phyloP scores from a whole-genome alignment of 1,140 invertebrate genomes.

The Sarcophaga peregrina region DNA sequence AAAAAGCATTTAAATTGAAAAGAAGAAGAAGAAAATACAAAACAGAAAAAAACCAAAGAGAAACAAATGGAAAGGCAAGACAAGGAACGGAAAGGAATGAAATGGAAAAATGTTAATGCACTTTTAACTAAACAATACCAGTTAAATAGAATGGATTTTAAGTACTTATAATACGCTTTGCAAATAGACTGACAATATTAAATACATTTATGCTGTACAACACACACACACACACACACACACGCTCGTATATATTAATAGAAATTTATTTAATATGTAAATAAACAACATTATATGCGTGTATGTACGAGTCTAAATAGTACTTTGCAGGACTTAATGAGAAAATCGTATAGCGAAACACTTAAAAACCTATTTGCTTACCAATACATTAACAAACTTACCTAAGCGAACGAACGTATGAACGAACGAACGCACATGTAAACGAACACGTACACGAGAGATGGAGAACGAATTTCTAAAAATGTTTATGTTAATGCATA shows the following conservation, averaged over 20 bases:
- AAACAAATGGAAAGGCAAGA: neutral
- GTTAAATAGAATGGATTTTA: conserved; percentile 2
- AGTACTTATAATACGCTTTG: conserved; percentile 19
- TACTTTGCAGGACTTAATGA: neutral
- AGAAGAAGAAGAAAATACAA: neutral
- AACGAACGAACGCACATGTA: too few species aligned
- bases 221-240: neutral
- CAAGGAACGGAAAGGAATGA: neutral
- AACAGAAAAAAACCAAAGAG: neutral
- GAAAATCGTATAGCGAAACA: conserved; percentile 29
- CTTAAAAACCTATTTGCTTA: conserved; percentile 39
- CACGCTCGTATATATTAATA: neutral
- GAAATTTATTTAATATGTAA: neutral
- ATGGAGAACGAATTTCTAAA: neutral
- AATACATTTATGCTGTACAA: conserved; percentile 11
- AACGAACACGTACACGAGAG: neutral
- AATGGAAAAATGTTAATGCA: conserved; percentile 21
- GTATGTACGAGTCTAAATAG: neutral
- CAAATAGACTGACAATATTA: conserved; percentile 37
- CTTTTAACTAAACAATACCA: neutral
- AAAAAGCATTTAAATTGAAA: neutral
- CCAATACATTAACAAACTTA: neutral
- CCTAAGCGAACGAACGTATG: neutral
- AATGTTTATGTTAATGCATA: neutral
- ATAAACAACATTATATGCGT: too few species aligned